Evolutionary conservation across 1,140 invertebrate species (phyloP).

Genomic region (Hypothenemus hampei): DNA sequence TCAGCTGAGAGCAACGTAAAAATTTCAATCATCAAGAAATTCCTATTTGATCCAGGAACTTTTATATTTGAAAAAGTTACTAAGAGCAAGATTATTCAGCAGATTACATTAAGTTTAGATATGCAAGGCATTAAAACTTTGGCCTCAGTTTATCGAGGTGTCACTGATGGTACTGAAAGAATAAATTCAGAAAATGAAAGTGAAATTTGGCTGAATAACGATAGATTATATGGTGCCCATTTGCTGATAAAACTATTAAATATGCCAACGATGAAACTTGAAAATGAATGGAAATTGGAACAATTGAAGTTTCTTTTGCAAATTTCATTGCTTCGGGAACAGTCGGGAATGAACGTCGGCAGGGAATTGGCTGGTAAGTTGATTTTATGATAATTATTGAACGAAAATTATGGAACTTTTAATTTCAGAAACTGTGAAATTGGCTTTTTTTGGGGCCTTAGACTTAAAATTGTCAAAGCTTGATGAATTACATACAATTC

Average conservation of each 20-base stretch:
- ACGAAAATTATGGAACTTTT: neutral
- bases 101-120: slow-evolving; percentile 55
- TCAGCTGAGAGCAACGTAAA: slow-evolving; percentile 50
- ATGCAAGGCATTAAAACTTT: slow-evolving; percentile 58
- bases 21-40: slow-evolving; percentile 55
- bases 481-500: slow-evolving; percentile 52
- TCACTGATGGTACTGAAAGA: slow-evolving; percentile 51
- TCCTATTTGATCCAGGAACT: slow-evolving; percentile 60
- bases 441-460: slow-evolving; percentile 59
- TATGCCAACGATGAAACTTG: slow-evolving; percentile 54
- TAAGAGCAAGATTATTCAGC: slow-evolving; percentile 56
- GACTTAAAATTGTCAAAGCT: slow-evolving; percentile 59
- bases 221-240: slow-evolving; percentile 61
- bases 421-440: slow-evolving; percentile 48
- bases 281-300: slow-evolving; percentile 60
- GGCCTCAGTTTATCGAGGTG: slow-evolving; percentile 54
- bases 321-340: slow-evolving; percentile 57
- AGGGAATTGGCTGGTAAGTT: slow-evolving; percentile 54
- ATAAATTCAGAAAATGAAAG: slow-evolving; percentile 44
- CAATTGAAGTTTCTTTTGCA: slow-evolving; percentile 61
- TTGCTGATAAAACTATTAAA: slow-evolving; percentile 59
- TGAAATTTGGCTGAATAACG: slow-evolving; percentile 59
- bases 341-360: slow-evolving; percentile 49
- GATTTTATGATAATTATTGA: neutral
- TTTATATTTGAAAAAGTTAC: slow-evolving; percentile 68